phyloP scores from a whole-genome alignment of 2,113 vertebrate species.

The Nerophis lumbriciformis region DNA sequence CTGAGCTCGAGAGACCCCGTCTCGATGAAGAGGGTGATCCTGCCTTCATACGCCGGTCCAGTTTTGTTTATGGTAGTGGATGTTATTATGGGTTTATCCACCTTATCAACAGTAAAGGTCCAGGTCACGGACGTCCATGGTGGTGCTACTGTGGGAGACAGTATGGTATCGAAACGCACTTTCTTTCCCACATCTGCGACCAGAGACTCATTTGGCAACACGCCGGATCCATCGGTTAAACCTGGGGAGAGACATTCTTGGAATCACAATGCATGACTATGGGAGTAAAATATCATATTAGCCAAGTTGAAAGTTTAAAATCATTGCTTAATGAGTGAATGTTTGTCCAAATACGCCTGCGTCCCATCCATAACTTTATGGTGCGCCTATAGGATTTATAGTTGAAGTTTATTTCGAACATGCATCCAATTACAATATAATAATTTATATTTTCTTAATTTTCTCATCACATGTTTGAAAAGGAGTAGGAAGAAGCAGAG shows the following conservation, averaged over 20 bases:
- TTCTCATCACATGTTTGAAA: too few relatives aligned
- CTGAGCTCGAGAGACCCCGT: slow-evolving; percentile 52
- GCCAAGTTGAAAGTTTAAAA: not conserved
- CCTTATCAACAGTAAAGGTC: rapidly evolving
- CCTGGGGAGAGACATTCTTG: slow-evolving; percentile 21
- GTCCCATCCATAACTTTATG: not conserved
- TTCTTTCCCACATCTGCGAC: slow-evolving; percentile 13
- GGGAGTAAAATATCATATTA: not conserved
- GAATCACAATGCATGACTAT: not conserved
- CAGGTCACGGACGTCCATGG: rapidly evolving
- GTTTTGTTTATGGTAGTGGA: rapidly evolving
- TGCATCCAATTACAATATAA: too few relatives aligned
- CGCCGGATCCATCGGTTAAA: slow-evolving; percentile 24
- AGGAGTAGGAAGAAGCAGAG: too few relatives aligned
- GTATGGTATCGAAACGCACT: slow-evolving; percentile 23
- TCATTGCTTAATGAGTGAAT: not conserved
- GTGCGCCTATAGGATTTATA: not conserved
- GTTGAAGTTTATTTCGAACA: too few relatives aligned
- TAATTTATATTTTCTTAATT: too few relatives aligned
- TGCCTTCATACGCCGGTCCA: not conserved
- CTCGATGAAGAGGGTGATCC: slow-evolving; percentile 3
- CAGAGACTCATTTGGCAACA: slow-evolving; percentile 30
- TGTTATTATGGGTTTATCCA: not conserved
- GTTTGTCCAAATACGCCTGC: not conserved
- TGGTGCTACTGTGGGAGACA: slow-evolving; percentile 3